Evolutionary conservation across 2,797 vertebrate species (phyloP), one percentile per base, ranked within the genome.

Genomic region (Dendrocincla fuliginosa): DNA sequence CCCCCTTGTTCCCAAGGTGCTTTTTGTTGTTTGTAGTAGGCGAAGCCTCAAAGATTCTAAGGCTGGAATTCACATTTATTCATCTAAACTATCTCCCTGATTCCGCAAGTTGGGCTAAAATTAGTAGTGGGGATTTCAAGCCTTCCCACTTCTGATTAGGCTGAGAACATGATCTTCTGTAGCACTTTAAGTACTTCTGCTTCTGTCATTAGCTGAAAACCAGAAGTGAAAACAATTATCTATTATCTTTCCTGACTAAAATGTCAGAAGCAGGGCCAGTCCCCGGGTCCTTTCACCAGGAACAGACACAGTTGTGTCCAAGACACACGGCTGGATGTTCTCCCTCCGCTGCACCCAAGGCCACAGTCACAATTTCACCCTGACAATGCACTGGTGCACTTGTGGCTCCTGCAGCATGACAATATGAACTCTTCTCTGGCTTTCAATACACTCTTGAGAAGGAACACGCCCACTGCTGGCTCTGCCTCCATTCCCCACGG

Each of bases 81-180:
- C 73, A 59, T 59, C 65, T 65, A 42, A 95, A 73, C 67, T 76
- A 53, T 35, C 61, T 61, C 63, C 88, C 57, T 33, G 52, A 68
- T 84, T 59, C 86, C 90, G 77, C 67, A 91, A 74, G 56, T 35
- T n/a, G 4, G 49, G 33, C 89, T 95, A 82, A 95, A 95, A 91
- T 82, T 79, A 90, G 83, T 14, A 73, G 41, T 65, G 70, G 77
- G 77, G 77, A 82, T 90, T 96, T 95, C 77, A 84, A 95, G 77
- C 37, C 89, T 80, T 94, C 89, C 80, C 74, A 91, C 70, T 95
- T 87, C 77, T 91, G 91, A 93, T 93, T 79, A 94, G 94, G 39
- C 85, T 50, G 60, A 88, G 77, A 91, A 84, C 69, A 64, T 1
- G 4, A 84, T 92, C 59, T 81, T 57, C 82, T 73, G 63, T 49